Evolutionary conservation across 2,797 vertebrate species (phyloP), one percentile per base, ranked within the genome.

Genomic region (Rhyacichthys aspro): DNA sequence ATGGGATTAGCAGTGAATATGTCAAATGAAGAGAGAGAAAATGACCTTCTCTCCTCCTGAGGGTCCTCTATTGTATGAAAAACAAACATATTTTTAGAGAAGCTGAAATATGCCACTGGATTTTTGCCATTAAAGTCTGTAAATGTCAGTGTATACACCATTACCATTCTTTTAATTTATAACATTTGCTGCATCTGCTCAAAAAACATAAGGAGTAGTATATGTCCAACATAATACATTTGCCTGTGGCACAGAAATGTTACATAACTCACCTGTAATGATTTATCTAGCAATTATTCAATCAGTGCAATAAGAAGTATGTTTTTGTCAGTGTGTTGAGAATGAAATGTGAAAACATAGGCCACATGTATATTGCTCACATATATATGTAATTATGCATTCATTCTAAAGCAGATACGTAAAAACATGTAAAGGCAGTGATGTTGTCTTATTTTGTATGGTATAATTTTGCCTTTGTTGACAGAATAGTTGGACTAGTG

Each of bases 1-100:
- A 74, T 61, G 48, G 10, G 49, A 72, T 78, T 59, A 53, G 15
- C 46, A 64, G 53, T 48, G 45, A 19, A 67, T 74, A 12, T 74
- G 59, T 69, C 59, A 79, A 58, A 61, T 32, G 38, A 14, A 56
- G 45, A 45, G 36, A 48, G 41, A 55, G 47, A 53, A 55, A 70
- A 67, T 55, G 47, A 12, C 56, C 52, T 28, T 53, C 2, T 46
- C 45, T 67, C 38, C 0, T 39, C 64, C 55, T 0, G 0, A 42
- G 53, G 57, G 8, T 34, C 43, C 19, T 64, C 38, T 34, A 39
- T 42, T 65, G 67, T 28, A 32, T 63, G 61, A 67, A 67, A 60
- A 74, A 53, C 55, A 55, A 65, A 66, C 39, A n/a, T n/a, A n/a
- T n/a, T n/a, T n/a, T n/a, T n/a, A 73, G 56, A 64, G 58, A 43